phyloP scores from a whole-genome alignment of 2,113 vertebrate genomes.

The Hippocampus mohnikei region DNA sequence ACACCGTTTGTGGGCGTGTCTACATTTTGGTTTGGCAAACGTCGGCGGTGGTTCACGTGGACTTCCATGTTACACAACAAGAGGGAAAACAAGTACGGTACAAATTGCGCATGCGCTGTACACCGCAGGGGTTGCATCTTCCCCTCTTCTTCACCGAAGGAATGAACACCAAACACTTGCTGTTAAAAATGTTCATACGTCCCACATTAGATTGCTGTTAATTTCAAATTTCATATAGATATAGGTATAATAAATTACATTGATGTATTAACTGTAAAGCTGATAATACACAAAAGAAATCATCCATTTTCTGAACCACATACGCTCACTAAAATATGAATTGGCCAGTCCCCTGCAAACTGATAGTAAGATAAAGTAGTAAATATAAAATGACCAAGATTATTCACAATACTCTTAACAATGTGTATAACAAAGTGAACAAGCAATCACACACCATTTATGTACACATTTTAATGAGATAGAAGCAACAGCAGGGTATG shows the following conservation, averaged over 20 bases:
- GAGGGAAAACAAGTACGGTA: slow-evolving; percentile 23
- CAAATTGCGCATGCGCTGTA: not conserved
- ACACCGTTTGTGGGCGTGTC: not conserved
- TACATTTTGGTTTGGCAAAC: not conserved
- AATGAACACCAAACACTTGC: slow-evolving; percentile 9
- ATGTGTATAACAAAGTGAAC: not conserved
- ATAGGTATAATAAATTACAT: too few species aligned
- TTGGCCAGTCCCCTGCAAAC: too few species aligned
- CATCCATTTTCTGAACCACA: too few species aligned
- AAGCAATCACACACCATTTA: slow-evolving; percentile 13
- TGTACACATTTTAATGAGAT: slow-evolving; percentile 4
- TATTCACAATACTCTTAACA: not conserved
- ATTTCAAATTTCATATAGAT: too few species aligned
- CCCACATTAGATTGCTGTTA: not conserved
- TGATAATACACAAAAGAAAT: too few species aligned
- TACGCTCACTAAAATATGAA: too few species aligned
- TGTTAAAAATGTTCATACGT: not conserved
- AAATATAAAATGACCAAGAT: not conserved
- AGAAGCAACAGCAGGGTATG: slow-evolving; percentile 22
- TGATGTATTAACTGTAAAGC: too few species aligned
- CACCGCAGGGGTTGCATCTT: not conserved
- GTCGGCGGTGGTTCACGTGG: slow-evolving; percentile 64
- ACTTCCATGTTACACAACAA: slow-evolving; percentile 66
- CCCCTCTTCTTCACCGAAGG: slow-evolving; percentile 2
- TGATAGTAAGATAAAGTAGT: not conserved